Conservation (phyloP, 2,888 invertebrate genomes). For the Tholera decimalis region DNA sequence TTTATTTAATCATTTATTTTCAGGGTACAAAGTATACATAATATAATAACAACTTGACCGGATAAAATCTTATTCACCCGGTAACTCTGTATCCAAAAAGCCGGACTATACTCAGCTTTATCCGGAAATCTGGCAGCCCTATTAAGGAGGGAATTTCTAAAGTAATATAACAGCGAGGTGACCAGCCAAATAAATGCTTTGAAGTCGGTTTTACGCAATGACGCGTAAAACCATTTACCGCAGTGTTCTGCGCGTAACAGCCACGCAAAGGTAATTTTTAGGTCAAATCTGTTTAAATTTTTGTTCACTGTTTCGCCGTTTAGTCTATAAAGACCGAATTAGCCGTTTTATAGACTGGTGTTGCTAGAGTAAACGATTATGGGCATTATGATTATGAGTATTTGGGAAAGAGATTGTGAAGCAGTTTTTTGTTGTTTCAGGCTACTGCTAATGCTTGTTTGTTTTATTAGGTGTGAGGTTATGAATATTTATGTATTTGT, state of each 20-base stretch:
- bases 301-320: conserved; percentile 23
- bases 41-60: too few species aligned
- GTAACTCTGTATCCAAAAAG: background rate
- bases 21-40: too few species aligned
- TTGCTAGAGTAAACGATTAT: conserved; percentile 7
- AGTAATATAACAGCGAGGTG: conserved; percentile 52
- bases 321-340: conserved; percentile 26
- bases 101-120: background rate
- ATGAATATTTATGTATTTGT: background rate
- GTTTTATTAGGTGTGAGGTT: background rate
- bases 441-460: background rate
- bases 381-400: conserved; percentile 13
- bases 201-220: conserved; percentile 49
- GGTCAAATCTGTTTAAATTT: conserved; percentile 25
- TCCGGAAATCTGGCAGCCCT: background rate
- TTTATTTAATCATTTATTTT: too few species aligned
- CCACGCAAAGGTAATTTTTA: conserved; percentile 9
- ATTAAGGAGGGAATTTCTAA: conserved; percentile 30
- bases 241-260: conserved; percentile 17
- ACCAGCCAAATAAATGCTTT: conserved; percentile 48
- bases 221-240: conserved; percentile 39
- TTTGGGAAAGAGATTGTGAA: background rate
- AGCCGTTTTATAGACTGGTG: conserved; percentile 12
- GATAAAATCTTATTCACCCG: too few species aligned
- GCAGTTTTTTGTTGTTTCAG: background rate